A percentile compares a stretch with the other conserved stretches of the same genome.
phyloP scores from a whole-genome alignment of 2,113 vertebrate genomes.

The Gnathonemus echidnorhynchus region DNA sequence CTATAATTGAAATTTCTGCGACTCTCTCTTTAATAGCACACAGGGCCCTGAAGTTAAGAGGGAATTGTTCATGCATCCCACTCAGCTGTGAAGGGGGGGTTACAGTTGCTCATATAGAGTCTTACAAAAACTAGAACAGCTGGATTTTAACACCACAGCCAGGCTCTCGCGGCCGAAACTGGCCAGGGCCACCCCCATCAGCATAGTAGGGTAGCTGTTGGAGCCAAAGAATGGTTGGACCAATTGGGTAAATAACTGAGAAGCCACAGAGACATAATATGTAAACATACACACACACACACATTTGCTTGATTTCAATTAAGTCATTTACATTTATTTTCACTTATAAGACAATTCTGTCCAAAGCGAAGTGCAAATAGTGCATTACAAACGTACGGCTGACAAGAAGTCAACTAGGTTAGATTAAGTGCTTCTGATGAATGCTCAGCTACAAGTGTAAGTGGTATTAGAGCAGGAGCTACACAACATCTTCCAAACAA shows the following conservation, averaged over 20 bases:
- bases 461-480: neutral
- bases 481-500: neutral
- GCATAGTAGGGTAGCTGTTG: neutral
- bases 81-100: neutral
- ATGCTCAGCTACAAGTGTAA: neutral
- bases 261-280: neutral
- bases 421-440: neutral
- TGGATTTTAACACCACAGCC: neutral
- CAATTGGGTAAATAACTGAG: neutral
- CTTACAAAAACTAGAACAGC: neutral
- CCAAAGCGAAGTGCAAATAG: neutral
- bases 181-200: neutral
- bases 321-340: neutral
- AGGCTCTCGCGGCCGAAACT: neutral
- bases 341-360: neutral
- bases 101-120: neutral
- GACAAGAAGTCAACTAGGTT: neutral
- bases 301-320: neutral
- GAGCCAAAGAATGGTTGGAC: neutral
- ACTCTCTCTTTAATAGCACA: neutral
- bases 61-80: neutral
- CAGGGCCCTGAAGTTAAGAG: neutral
- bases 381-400: neutral
- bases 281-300: neutral
- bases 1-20: conserved; percentile 3